A percentile compares a stretch with the other conserved stretches of the same genome.
phyloP scores from a whole-genome alignment of 2,113 vertebrate genomes.

The Hucho hucho region DNA sequence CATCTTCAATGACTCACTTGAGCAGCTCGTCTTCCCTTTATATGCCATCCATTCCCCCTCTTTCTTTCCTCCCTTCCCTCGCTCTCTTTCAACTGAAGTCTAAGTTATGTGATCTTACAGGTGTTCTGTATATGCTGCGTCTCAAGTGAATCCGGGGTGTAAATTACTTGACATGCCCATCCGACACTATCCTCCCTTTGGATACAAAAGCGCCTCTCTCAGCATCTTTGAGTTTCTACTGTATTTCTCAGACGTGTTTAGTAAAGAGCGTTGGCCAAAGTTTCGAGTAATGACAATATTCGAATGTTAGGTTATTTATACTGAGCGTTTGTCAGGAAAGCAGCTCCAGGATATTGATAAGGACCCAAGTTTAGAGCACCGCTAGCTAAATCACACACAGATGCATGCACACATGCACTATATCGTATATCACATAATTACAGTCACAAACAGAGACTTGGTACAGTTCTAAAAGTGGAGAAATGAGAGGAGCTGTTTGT shows the following conservation, averaged over 20 bases:
- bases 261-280: constrained; percentile 9
- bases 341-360: constrained; percentile 16
- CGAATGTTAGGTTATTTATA: constrained; percentile 28
- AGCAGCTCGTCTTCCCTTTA: constrained; percentile 29
- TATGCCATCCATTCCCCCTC: constrained; percentile 32
- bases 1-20: constrained; percentile 29
- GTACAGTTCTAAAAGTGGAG: constrained; percentile 29
- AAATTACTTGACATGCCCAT: constrained; percentile 21
- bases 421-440: constrained; percentile 2
- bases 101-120: constrained; percentile 16
- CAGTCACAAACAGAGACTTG: constrained; percentile 25
- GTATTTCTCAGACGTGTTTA: constrained; percentile 12
- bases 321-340: constrained; percentile 20
- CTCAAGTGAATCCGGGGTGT: constrained; percentile 17
- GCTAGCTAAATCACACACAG: constrained; percentile 42
- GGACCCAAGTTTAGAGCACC: constrained; percentile 34
- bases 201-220: background rate
- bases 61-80: constrained; percentile 24
- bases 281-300: constrained; percentile 27
- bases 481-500: background rate
- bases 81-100: constrained; percentile 22
- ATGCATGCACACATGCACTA: constrained; percentile 28
- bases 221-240: background rate
- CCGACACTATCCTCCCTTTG: background rate
- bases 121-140: constrained; percentile 22